Base-by-base conservation (phyloP, 1,140 invertebrate genomes). In the Drosophila novamexicana region DNA sequence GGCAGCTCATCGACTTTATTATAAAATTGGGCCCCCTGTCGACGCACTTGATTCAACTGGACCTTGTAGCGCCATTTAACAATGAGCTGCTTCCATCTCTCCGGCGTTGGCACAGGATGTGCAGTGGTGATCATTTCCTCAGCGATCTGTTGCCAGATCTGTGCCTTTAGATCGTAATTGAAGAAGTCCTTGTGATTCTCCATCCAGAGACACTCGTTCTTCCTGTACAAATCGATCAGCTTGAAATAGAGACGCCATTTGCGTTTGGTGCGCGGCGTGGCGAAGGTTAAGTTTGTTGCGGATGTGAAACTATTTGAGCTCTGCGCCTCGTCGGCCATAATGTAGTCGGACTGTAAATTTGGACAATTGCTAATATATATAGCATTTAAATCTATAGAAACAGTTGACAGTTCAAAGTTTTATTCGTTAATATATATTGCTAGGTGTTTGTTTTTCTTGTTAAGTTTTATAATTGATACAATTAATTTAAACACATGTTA, bases 401-500 rank as follows among this genome's bases (percentile, higher is more conserved):
- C 22, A 29, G 0, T 29, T 12, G 45, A 22, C 10, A 49, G 44
- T 59, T 63, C 22, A 18, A 71, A 18, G 39, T 45, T 61, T 61
- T 68, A 68, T 73, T 68, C 40, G 22, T 40, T 68, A 22, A 44
- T 56, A 52, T 58, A 18, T 45, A 32, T 72, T 65, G 58, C 44
- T 65, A 42, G 49, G 50, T 40, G 70, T 67, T 8, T 16, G n/a
- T 79, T 61, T 67, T 61, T 29, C 2, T 29, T 29, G 70, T 74
- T 67, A 8, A 29, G n/a, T 79, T 56, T 67, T 61, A 89, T 86
- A 86, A 89, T 86, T 86, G 83, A 80, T 86, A 89, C 79, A 86
- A 89, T 86, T 89, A 77, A 61, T 59, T 65, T 68, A 64, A 67
- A 74, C 47, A 76, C 64, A 45, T 59, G 34, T 40, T 73, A 61